These are phyloP conservation scores for Parotocinclus haroldoi DNA, from an alignment of 2,797 vertebrate genomes.

Conservation along the genomic window DNA sequence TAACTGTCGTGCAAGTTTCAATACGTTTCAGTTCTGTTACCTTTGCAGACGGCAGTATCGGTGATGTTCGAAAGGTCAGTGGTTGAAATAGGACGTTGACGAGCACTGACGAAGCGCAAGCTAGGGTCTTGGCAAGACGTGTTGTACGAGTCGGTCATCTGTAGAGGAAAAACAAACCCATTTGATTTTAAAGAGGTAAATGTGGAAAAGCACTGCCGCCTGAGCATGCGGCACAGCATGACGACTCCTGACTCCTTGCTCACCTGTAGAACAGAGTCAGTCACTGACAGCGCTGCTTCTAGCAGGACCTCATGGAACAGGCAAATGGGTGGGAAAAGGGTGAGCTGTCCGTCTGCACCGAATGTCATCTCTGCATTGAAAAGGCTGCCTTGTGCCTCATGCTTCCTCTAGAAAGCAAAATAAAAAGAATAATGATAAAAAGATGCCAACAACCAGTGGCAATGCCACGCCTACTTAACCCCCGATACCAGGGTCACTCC, in stretches of 20 bases:
- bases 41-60: conserved; percentile 14
- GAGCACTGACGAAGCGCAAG: conserved; percentile 7
- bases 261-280: conserved; percentile 60
- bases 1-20: not conserved
- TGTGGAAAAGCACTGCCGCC: not conserved
- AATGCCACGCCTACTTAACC: no score
- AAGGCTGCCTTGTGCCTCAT: conserved; percentile 44
- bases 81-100: conserved; percentile 32
- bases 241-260: not conserved
- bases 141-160: conserved; percentile 67
- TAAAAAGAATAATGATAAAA: not conserved
- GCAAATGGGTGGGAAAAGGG: conserved; percentile 60
- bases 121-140: conserved; percentile 44
- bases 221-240: not conserved
- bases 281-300: conserved; percentile 54
- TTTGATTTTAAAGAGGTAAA: not conserved
- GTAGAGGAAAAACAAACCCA: not conserved
- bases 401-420: conserved; percentile 49
- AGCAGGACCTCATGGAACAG: conserved; percentile 62
- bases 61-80: conserved; percentile 6
- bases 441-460: no score
- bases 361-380: conserved; percentile 68
- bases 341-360: conserved; percentile 52
- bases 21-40: conserved; percentile 35
- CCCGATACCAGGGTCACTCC: no score